Percentiles rank a stretch among this genome's conserved stretches.
Conservation (phyloP, 1,140 invertebrate genomes). For the Drosophila nigromelanica region DNA sequence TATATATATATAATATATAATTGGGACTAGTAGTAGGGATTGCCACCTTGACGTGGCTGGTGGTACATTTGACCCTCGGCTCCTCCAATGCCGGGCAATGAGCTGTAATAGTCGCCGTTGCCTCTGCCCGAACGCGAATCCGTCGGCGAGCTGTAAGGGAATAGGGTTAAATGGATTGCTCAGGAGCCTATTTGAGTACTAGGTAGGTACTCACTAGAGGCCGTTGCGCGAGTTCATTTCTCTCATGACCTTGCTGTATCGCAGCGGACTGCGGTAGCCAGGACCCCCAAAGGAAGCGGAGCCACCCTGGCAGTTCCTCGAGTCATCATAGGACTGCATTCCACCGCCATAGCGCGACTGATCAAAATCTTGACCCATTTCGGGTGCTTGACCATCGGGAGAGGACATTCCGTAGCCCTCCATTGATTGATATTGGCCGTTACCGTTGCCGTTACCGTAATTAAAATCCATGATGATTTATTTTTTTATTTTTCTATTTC, state of each 20-base stretch:
- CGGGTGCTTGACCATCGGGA: constrained; percentile 43
- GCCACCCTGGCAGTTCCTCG: constrained; percentile 33
- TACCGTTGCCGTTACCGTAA: constrained; percentile 49
- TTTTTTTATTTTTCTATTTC: background rate
- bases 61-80: constrained; percentile 49
- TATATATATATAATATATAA: too few species aligned
- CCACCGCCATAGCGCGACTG: constrained; percentile 33
- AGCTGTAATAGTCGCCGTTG: constrained; percentile 64
- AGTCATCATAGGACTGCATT: constrained; percentile 42
- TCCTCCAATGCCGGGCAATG: constrained; percentile 59
- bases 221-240: constrained; percentile 74
- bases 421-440: constrained; percentile 43
- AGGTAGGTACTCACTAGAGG: constrained; percentile 53
- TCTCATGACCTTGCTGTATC: constrained; percentile 51
- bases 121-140: constrained; percentile 48
- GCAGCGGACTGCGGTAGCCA: constrained; percentile 62
- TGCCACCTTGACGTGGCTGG: constrained; percentile 18
- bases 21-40: constrained; percentile 41
- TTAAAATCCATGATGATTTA: constrained; percentile 40
- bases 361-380: constrained; percentile 43
- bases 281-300: constrained; percentile 55
- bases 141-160: constrained; percentile 41
- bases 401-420: constrained; percentile 44
- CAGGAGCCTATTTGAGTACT: background rate
- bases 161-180: background rate